Evolutionary conservation across 2,888 invertebrate genomes (phyloP).

Genomic region (Hyppa rectilinea): DNA sequence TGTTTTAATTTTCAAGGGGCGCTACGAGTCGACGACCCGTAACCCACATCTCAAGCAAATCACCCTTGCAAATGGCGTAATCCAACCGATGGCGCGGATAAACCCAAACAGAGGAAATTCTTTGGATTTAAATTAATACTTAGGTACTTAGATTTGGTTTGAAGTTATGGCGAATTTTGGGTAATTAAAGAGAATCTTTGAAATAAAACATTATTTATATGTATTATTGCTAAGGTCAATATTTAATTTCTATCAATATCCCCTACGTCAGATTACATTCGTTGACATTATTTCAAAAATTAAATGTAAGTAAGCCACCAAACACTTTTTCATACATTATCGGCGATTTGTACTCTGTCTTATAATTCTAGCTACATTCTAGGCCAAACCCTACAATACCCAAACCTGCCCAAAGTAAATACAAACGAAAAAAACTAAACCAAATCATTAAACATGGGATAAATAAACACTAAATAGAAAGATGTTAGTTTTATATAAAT

Average conservation of each 20-base stretch:
- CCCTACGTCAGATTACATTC: conserved; percentile 91
- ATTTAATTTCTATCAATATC: conserved; percentile 90
- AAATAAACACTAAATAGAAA: conserved; percentile 83
- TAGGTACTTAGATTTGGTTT: neutral
- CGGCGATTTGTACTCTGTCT: conserved; percentile 90
- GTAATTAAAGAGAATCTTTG: conserved; percentile 21
- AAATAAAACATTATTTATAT: conserved; percentile 84
- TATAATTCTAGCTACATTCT: conserved; percentile 90
- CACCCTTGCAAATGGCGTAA: conserved; percentile 41
- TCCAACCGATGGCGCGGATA: conserved; percentile 30
- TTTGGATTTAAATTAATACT: conserved; percentile 9
- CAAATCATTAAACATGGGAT: conserved; percentile 80
- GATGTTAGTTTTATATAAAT: conserved; percentile 82
- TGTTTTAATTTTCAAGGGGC: conserved; percentile 12
- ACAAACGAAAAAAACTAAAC: conserved; percentile 81
- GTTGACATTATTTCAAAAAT: conserved; percentile 90
- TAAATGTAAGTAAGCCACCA: conserved; percentile 90
- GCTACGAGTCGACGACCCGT: conserved; percentile 3
- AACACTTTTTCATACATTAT: conserved; percentile 86
- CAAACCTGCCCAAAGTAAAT: conserved; percentile 90
- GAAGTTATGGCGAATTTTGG: neutral
- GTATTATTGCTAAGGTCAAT: conserved; percentile 91
- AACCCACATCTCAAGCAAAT: conserved; percentile 32
- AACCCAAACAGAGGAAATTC: conserved; percentile 23
- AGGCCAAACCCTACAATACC: conserved; percentile 91